Evolutionary conservation across 2,888 invertebrate genomes (phyloP).

Genomic region (Eumerus sabulonum): DNA sequence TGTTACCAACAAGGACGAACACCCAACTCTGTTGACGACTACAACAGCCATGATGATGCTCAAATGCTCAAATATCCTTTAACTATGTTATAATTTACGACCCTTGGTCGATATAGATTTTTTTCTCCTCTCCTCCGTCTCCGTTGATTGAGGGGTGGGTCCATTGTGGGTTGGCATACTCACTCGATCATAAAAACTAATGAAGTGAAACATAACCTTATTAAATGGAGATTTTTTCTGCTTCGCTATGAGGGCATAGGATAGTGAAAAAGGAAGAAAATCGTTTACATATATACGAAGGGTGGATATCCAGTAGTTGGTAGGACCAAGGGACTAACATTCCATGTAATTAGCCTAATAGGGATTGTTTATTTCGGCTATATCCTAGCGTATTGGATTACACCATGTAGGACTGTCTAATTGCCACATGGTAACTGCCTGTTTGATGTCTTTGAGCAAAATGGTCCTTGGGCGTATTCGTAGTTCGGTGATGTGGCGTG

Average conservation of each 20-base stretch:
- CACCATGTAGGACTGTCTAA: constrained; percentile 41
- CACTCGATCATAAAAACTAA: constrained; percentile 59
- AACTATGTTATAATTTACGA: constrained; percentile 56
- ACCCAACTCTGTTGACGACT: constrained; percentile 38
- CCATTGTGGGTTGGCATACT: constrained; percentile 33
- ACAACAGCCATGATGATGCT: constrained; percentile 41
- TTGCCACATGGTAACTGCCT: constrained; percentile 42
- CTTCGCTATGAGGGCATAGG: constrained; percentile 23
- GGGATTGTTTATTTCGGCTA: constrained; percentile 35
- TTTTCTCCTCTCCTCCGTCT: constrained; percentile 3
- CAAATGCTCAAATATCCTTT: constrained; percentile 51
- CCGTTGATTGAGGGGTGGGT: not conserved
- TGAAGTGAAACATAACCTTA: constrained; percentile 59
- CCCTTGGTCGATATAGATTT: constrained; percentile 13
- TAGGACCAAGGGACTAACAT: too few species aligned
- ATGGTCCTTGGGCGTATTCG: constrained; percentile 34
- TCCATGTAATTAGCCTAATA: constrained; percentile 47
- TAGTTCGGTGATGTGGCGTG: constrained; percentile 46
- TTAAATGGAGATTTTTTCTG: constrained; percentile 41
- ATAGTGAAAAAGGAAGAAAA: constrained; percentile 24
- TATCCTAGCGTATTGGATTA: constrained; percentile 42
- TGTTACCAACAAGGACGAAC: not conserved
- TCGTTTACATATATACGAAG: not conserved
- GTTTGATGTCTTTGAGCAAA: constrained; percentile 42
- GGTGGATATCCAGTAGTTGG: not conserved